These are phyloP conservation scores for Chlorospingus semifuscus DNA, from an alignment of 2,797 vertebrate genomes.

Conservation along the genomic window DNA sequence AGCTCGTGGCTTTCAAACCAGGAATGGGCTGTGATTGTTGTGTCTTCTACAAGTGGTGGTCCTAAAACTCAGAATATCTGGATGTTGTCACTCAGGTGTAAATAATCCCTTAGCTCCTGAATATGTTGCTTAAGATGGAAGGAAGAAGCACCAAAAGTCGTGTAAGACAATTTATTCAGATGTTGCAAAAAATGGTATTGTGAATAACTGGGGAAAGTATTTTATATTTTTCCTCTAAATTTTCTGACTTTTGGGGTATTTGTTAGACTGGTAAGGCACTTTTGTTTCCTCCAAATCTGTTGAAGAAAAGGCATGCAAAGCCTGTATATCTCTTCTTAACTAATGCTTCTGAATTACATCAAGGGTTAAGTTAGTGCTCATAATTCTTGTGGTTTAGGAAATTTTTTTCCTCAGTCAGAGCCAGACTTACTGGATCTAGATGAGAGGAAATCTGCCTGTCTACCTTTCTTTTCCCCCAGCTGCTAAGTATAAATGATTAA, in stretches of 20 bases:
- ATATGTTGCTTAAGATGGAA: not conserved
- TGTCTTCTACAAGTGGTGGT: not conserved
- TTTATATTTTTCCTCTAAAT: not conserved
- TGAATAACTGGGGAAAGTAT: not conserved
- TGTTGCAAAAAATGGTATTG: accelerated
- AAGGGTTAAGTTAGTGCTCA: not conserved
- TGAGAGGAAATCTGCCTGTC: not conserved
- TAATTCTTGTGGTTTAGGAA: not conserved
- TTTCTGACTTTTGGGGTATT: not conserved
- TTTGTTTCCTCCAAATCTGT: not conserved
- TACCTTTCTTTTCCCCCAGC: not conserved
- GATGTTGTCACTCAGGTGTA: not conserved
- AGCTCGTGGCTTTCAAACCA: not conserved
- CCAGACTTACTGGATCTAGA: not conserved
- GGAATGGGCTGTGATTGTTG: accelerated
- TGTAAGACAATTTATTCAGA: not conserved
- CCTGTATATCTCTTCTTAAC: not conserved
- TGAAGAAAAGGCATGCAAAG: not conserved
- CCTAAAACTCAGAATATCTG: not conserved
- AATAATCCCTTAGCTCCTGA: not conserved
- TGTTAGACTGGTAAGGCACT: not conserved
- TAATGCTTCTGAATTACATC: not conserved
- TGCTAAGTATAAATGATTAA: not conserved
- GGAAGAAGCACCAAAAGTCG: not conserved
- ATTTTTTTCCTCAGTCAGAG: not conserved